These are phyloP conservation scores for Oreochromis spilurus DNA, from an alignment of 2,113 vertebrate species.

Conservation along the genomic window DNA sequence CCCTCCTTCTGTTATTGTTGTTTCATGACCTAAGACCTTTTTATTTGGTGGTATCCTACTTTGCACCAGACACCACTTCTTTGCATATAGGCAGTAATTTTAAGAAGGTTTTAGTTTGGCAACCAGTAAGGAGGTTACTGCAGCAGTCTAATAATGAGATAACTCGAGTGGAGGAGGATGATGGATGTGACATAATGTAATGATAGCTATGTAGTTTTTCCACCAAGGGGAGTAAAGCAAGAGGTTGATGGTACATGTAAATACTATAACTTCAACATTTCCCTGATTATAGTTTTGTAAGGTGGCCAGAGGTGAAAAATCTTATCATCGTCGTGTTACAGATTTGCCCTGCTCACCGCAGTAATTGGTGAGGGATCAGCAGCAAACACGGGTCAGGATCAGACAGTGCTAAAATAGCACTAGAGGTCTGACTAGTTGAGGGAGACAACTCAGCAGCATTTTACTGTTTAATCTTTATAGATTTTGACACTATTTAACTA, in stretches of 20 bases:
- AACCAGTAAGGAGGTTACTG: conserved; percentile 57
- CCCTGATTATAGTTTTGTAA: conserved; percentile 21
- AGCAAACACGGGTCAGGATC: conserved; percentile 8
- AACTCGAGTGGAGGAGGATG: conserved; percentile 67
- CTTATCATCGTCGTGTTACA: conserved; percentile 10
- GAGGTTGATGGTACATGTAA: conserved; percentile 43
- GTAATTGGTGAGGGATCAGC: background rate
- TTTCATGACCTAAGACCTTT: background rate
- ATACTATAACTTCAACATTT: conserved; percentile 15
- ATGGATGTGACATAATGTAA: conserved; percentile 65
- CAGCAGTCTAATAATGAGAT: conserved; percentile 65
- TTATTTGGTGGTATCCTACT: background rate
- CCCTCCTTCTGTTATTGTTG: background rate
- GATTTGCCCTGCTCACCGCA: background rate
- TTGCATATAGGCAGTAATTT: conserved; percentile 34
- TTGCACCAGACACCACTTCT: background rate
- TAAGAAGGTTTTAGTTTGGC: conserved; percentile 44
- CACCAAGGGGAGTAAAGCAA: conserved; percentile 48
- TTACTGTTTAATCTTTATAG: conserved; percentile 51
- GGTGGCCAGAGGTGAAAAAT: conserved; percentile 31
- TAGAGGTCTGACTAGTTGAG: conserved; percentile 34
- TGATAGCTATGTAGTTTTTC: conserved; percentile 55
- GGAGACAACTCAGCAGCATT: conserved; percentile 32
- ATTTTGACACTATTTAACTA: conserved; percentile 51
- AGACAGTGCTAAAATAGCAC: conserved; percentile 18